phyloP scores from a whole-genome alignment of 1,140 invertebrate genomes.

The Homalodisca vitripennis region DNA sequence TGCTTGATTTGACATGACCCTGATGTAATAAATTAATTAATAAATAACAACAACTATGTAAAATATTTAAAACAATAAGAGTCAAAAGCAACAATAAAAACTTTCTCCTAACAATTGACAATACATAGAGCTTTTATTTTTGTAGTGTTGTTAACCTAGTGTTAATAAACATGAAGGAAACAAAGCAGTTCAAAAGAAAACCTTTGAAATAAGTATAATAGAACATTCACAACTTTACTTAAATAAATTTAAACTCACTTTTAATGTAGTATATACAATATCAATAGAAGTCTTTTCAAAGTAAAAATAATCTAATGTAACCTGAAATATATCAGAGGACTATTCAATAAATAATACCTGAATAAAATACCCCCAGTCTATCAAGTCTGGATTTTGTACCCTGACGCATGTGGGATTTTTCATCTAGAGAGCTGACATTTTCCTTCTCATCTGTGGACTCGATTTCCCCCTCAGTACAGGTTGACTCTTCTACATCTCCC shows the following conservation, averaged over 20 bases:
- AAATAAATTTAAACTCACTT: neutral
- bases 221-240: neutral
- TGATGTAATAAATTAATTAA: too few species aligned
- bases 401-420: neutral
- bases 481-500: neutral
- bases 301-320: neutral
- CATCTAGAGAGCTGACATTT: neutral
- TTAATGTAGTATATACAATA: neutral
- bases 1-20: too few species aligned
- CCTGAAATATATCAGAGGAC: neutral
- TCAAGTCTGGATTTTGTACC: slow-evolving; percentile 1
- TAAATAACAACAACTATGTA: too few species aligned
- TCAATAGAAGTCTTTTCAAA: neutral
- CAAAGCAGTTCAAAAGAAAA: too few species aligned
- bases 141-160: too few species aligned
- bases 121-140: too few species aligned
- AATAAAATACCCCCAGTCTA: slow-evolving; percentile 6
- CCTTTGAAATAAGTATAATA: too few species aligned
- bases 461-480: neutral
- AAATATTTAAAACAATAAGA: too few species aligned
- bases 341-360: slow-evolving; percentile 5
- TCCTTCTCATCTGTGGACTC: slow-evolving; percentile 10
- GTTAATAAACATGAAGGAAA: too few species aligned
- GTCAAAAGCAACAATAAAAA: too few species aligned
- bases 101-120: too few species aligned